Percentiles rank a stretch among this genome's conserved stretches.
Evolutionary conservation across 2,797 vertebrate genomes (phyloP).

Genomic region (Spondyliosoma cantharus): DNA sequence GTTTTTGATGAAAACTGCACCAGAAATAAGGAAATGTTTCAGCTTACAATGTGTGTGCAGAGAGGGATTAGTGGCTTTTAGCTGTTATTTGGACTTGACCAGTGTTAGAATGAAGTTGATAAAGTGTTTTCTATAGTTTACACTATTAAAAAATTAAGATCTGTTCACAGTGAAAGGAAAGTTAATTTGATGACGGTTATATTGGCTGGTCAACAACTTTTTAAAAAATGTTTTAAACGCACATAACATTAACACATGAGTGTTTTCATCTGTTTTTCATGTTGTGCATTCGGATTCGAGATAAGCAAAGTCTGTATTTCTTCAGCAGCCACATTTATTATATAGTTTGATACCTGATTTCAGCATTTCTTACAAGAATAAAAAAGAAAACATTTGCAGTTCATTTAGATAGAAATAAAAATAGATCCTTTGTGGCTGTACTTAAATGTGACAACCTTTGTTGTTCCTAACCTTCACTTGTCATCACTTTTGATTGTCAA

Average conservation of each 20-base stretch:
- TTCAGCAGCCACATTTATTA: too few species aligned
- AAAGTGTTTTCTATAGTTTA: not conserved
- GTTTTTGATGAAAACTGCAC: constrained; percentile 60
- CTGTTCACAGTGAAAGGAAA: not conserved
- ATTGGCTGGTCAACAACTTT: not conserved
- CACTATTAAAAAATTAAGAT: not conserved
- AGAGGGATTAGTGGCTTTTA: not conserved
- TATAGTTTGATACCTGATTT: too few species aligned
- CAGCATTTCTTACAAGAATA: too few species aligned
- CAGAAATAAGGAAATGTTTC: constrained; percentile 29
- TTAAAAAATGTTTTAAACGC: not conserved
- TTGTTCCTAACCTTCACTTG: too few species aligned
- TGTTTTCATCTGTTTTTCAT: too few species aligned
- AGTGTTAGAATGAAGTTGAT: not conserved
- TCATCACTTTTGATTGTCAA: too few species aligned
- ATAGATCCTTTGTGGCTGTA: too few species aligned
- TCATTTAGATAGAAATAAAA: too few species aligned
- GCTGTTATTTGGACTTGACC: constrained; percentile 7
- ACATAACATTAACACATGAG: not conserved
- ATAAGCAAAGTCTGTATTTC: too few species aligned
- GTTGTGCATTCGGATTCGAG: too few species aligned
- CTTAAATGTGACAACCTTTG: too few species aligned
- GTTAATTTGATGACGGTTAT: not conserved
- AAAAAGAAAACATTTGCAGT: too few species aligned
- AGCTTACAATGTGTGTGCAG: constrained; percentile 5